A percentile compares a stretch with the other conserved stretches of the same genome.
Conservation (phyloP, 1,140 invertebrate genomes). For the Drosophila mauritiana region DNA sequence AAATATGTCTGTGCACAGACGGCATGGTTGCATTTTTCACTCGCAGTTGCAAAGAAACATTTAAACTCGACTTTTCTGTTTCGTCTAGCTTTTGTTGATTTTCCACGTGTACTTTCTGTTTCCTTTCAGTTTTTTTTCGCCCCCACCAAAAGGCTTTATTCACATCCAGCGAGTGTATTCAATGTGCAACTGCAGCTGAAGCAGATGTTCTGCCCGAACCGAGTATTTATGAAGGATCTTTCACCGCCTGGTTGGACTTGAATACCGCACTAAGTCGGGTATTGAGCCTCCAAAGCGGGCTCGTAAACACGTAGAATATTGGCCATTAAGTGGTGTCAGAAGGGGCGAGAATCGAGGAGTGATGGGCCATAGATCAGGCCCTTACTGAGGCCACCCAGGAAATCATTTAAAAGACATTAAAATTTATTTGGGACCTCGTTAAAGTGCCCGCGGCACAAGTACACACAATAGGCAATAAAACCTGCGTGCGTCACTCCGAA, state of each 20-base stretch:
- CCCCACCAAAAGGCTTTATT: slow-evolving; percentile 28
- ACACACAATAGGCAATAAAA: slow-evolving; percentile 70
- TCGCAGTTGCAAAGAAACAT: slow-evolving; percentile 48
- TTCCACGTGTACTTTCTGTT: slow-evolving; percentile 30
- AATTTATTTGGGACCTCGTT: slow-evolving; percentile 78
- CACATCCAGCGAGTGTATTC: slow-evolving; percentile 15
- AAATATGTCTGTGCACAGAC: slow-evolving; percentile 30
- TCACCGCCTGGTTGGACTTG: slow-evolving; percentile 16
- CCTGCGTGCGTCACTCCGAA: slow-evolving; percentile 55
- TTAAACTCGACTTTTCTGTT: slow-evolving; percentile 49
- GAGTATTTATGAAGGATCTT: slow-evolving; percentile 33
- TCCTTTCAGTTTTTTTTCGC: slow-evolving; percentile 11
- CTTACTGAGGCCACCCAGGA: slow-evolving; percentile 46
- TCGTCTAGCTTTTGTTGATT: slow-evolving; percentile 39
- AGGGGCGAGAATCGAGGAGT: background rate
- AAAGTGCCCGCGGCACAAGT: slow-evolving; percentile 61
- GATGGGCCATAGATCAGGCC: slow-evolving; percentile 61
- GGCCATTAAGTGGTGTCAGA: slow-evolving; percentile 42
- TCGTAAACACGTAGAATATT: slow-evolving; percentile 69
- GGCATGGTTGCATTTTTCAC: slow-evolving; percentile 46
- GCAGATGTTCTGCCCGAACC: slow-evolving; percentile 32
- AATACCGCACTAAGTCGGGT: slow-evolving; percentile 28
- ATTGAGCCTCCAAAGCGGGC: slow-evolving; percentile 34
- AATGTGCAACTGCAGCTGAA: slow-evolving; percentile 31
- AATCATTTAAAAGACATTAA: slow-evolving; percentile 80